Percentiles rank a stretch among this genome's conserved stretches.
Conservation (phyloP, 2,797 vertebrate genomes). For the Aselliscus stoliczkanus region DNA sequence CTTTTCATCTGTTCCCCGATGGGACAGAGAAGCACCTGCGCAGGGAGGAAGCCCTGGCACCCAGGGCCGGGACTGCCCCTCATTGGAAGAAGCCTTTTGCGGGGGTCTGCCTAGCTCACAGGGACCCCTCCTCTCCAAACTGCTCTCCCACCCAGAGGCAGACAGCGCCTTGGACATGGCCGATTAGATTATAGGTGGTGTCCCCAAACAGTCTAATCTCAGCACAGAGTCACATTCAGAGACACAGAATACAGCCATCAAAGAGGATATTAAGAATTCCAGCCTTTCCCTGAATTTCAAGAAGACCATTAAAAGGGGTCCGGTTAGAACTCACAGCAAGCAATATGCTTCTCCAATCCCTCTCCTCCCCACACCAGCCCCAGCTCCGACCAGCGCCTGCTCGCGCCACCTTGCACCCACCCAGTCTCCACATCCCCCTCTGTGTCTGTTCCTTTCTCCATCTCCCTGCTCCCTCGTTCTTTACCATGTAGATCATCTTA, state of each 20-base stretch:
- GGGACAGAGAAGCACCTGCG: not conserved
- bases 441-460: no score
- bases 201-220: not conserved
- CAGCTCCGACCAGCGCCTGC: no score
- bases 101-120: not conserved
- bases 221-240: not conserved
- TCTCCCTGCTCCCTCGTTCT: not conserved
- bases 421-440: rapidly evolving
- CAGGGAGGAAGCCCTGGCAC: not conserved
- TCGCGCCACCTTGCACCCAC: rapidly evolving
- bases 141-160: not conserved
- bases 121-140: not conserved
- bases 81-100: not conserved
- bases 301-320: not conserved
- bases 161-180: not conserved
- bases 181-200: not conserved
- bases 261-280: not conserved
- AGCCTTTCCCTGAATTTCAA: not conserved
- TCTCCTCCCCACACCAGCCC: no score
- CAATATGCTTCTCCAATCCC: rapidly evolving
- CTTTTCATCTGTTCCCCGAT: not conserved
- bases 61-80: not conserved
- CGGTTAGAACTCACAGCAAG: not conserved
- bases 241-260: not conserved
- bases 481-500: not conserved